These are phyloP conservation scores for Sebastes goodei DNA, from an alignment of 2,797 vertebrate species.

Conservation along the genomic window DNA sequence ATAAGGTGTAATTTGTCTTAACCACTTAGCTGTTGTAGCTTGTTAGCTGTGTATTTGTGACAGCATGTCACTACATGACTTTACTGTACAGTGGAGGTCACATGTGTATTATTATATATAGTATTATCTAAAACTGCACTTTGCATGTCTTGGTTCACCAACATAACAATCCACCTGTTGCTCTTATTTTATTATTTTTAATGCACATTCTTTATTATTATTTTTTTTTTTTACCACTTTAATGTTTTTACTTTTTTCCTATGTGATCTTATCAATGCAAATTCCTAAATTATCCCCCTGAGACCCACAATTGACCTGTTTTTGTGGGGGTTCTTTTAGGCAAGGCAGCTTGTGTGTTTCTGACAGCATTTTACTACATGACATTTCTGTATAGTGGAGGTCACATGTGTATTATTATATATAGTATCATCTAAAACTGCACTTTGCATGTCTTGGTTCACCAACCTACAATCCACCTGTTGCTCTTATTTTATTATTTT, in stretches of 20 bases:
- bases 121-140: neutral
- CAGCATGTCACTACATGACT: neutral
- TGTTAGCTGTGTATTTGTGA: neutral
- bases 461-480: neutral
- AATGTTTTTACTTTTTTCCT: neutral
- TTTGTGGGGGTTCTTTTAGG: fast-evolving
- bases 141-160: neutral
- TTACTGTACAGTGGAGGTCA: neutral
- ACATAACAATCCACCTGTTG: conserved; percentile 7
- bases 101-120: neutral
- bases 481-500: neutral
- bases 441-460: neutral
- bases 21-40: conserved; percentile 29
- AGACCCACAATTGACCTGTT: too few relatives aligned
- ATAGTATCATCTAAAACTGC: neutral
- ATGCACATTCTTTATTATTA: neutral
- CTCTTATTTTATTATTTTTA: neutral
- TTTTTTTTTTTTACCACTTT: neutral
- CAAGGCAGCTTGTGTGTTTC: neutral
- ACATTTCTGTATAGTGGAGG: neutral
- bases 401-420: neutral
- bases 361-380: neutral
- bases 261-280: neutral
- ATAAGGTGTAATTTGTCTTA: conserved; percentile 12
- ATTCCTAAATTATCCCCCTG: neutral